Evolutionary conservation across 2,113 vertebrate genomes (phyloP), one percentile per base, ranked within the genome.

Genomic region (Oophaga pumilio): DNA sequence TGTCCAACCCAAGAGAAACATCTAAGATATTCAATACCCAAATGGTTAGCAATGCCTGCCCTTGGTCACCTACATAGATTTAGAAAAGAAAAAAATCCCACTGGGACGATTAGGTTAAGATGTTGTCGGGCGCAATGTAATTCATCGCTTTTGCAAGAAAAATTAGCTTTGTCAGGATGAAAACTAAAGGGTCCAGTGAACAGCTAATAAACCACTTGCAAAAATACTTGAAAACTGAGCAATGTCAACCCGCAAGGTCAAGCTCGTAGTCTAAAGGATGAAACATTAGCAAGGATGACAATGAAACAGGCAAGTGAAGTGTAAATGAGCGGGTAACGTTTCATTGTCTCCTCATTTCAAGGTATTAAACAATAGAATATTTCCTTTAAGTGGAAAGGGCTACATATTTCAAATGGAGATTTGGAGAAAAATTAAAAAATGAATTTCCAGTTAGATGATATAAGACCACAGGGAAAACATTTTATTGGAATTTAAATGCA

Each of bases 161-260:
- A 81, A 87, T 82, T 60, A 76, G 68, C 56, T 73, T 82, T 64
- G 86, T 87, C 86, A 87, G n/a, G 68, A 73, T 71, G 60, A 73
- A 87, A 64, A 82, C 20, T 28, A 14, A 49, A 76, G 76, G 86
- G 86, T 87, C 86, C 50, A 33, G 53, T 82, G 56, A 74, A 43
- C 78, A 76, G 24, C 77, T 60, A 82, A 87, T 87, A 87, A 82
- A 69, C 73, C 86, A 82, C 56, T 50, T 60, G 74, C 13, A n/a
- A 71, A 87, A 87, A 76, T n/a, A 57, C 69, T 52, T 82, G 68
- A 76, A 26, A 87, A 76, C 1, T 10, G 56, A 64, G 69, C 56
- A 87, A 82, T 76, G 86, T 76, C 68, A 82, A 64, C 56, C 14
- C 53, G 26, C 86, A 87, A 87, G 86, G 86, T 87, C 79, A 82